These are phyloP conservation scores for Atrina japonica DNA, from an alignment of 2,888 invertebrate species.

Conservation along the genomic window DNA sequence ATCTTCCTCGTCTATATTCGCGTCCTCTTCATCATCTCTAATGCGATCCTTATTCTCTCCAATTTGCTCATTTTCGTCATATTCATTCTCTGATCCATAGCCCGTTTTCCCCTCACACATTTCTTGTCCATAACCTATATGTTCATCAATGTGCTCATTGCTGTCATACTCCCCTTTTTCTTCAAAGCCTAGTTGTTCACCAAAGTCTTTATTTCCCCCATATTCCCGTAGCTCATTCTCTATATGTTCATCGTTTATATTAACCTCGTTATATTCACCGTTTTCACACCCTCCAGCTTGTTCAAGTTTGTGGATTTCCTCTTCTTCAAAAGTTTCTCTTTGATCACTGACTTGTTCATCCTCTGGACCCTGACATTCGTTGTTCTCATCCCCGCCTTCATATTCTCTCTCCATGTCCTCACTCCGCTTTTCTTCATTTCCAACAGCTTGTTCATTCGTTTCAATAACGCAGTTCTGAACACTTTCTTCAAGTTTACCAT, in stretches of 20 bases:
- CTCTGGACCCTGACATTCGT: no score
- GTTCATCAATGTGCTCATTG: not conserved
- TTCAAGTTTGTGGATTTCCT: no score
- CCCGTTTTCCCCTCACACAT: no score
- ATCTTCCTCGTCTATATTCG: not conserved
- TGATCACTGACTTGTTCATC: no score
- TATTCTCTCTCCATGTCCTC: not conserved
- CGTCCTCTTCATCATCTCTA: not conserved
- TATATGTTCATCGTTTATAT: not conserved
- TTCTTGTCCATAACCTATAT: not conserved
- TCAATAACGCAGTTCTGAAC: not conserved
- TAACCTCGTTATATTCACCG: not conserved
- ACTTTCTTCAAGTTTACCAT: slow-evolving; percentile 5
- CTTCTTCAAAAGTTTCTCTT: no score
- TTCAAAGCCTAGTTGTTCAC: no score
- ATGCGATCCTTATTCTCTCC: not conserved
- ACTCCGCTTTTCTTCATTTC: not conserved
- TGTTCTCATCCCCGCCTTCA: no score
- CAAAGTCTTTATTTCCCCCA: no score
- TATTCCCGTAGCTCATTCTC: no score
- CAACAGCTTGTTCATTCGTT: slow-evolving; percentile 4
- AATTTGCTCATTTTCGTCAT: not conserved
- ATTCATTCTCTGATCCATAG: not conserved
- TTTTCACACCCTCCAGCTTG: not conserved
- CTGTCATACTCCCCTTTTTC: not conserved